phyloP scores from a whole-genome alignment of 2,797 vertebrate genomes.

The Mormyrops attenuatus region DNA sequence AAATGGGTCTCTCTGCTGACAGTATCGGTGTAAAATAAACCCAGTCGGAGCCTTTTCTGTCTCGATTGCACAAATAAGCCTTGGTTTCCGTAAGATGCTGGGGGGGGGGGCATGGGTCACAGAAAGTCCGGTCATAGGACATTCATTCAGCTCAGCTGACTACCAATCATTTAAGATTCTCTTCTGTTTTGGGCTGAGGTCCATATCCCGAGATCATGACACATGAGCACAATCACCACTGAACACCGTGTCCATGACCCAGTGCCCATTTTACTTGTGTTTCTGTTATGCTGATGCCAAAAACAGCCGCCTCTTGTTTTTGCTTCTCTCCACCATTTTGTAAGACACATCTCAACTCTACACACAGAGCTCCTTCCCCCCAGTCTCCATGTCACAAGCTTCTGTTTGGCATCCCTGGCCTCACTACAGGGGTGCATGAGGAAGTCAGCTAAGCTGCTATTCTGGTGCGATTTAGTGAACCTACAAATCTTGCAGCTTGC shows the following conservation, averaged over 20 bases:
- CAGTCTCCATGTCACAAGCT: conserved; percentile 39
- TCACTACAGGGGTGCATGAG: conserved; percentile 18
- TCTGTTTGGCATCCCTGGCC: conserved; percentile 41
- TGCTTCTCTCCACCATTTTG: neutral
- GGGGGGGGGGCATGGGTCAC: neutral
- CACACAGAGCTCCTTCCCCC: neutral
- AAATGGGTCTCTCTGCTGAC: conserved; percentile 44
- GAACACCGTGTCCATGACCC: neutral
- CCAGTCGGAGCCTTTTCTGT: conserved; percentile 35
- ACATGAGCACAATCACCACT: neutral
- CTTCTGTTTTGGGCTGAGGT: neutral
- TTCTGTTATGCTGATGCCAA: neutral
- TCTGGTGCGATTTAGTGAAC: conserved; percentile 37
- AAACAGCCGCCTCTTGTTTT: neutral
- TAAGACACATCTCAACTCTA: neutral
- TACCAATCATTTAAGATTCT: neutral
- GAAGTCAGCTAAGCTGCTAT: conserved; percentile 39
- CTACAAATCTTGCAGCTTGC: conserved; percentile 34
- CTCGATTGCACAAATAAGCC: conserved; percentile 34
- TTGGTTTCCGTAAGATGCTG: conserved; percentile 37
- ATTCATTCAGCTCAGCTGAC: neutral
- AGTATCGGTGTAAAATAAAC: conserved; percentile 49
- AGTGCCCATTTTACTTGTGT: neutral
- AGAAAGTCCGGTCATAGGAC: neutral
- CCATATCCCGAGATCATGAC: neutral